These are phyloP conservation scores for Coecobrya sp. DNA, from an alignment of 2,888 invertebrate species.

Conservation along the genomic window DNA sequence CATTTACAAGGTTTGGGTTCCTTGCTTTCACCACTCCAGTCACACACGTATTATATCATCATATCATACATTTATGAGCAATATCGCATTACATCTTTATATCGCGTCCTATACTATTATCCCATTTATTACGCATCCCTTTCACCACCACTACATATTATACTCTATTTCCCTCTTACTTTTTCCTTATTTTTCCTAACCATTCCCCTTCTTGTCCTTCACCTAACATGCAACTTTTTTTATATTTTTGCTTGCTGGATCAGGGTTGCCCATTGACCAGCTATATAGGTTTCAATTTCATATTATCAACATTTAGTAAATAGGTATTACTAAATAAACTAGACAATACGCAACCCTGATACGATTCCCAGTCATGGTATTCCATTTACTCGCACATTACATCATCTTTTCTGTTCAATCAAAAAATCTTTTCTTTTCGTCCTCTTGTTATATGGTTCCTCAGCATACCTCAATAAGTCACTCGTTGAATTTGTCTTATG, in stretches of 20 bases:
- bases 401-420: constrained; percentile 40
- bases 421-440: constrained; percentile 17
- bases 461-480: constrained; percentile 7
- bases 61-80: background rate
- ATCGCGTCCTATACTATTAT: background rate
- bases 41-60: constrained; percentile 59
- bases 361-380: too few species aligned
- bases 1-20: background rate
- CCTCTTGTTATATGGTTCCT: background rate
- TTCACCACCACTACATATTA: background rate
- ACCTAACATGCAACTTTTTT: background rate
- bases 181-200: background rate
- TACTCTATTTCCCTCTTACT: background rate
- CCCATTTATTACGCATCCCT: constrained; percentile 19
- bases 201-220: background rate
- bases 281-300: too few species aligned
- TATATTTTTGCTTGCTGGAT: background rate
- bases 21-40: constrained; percentile 37
- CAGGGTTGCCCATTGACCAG: background rate
- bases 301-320: too few species aligned
- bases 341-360: too few species aligned
- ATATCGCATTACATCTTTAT: constrained; percentile 12
- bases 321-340: too few species aligned
- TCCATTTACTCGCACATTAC: constrained; percentile 21
- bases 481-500: background rate